Evolutionary conservation across 2,797 vertebrate genomes (phyloP), one percentile per base, ranked within the genome.

Genomic region (Xiphorhynchus erythropygius): DNA sequence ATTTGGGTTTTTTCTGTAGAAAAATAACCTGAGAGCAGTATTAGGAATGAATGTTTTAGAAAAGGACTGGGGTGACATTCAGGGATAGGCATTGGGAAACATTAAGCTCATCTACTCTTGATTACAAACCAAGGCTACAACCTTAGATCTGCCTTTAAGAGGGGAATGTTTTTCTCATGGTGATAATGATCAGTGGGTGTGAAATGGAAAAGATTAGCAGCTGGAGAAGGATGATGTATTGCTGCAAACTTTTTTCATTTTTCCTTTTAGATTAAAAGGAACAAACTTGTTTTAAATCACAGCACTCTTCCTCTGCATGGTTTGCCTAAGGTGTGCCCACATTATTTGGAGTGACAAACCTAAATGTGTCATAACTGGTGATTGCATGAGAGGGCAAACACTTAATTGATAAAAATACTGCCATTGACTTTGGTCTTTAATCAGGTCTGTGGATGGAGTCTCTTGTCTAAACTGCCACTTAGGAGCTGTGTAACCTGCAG

Each of bases 151-250:
- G 60, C 84, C 93, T 96, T 96, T 78, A 89, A 93, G 89, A 96
- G 2, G 2, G 35, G 90, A 80, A 69, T 92, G 87, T 62, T 94
- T 94, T 91, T 86, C 90, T 89, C 85, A 32, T 8, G 2, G 24
- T 46, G 96, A 97, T 97, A 94, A 57, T 71, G 33, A 96, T 95
- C 96, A 92, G 59, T 96, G 94, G 95, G 94, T 86, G 85, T 94
- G 94, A 95, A 81, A 84, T 87, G 89, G 94, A 91, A 96, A 97
- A 93, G 87, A 97, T 95, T 94, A 94, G 49, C 67, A 93, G 60
- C 59, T 89, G 53, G 68, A 76, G 90, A 73, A 84, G 94, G 68
- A 41, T 89, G 81, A 86, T 87, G 88, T 81, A 57, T 94, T 37
- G 14, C 84, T 91, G 63, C 47, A 55, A 57, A 71, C 42, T 91